Evolutionary conservation across 2,888 invertebrate genomes (phyloP).

Genomic region (Yponomeuta cagnagella): DNA sequence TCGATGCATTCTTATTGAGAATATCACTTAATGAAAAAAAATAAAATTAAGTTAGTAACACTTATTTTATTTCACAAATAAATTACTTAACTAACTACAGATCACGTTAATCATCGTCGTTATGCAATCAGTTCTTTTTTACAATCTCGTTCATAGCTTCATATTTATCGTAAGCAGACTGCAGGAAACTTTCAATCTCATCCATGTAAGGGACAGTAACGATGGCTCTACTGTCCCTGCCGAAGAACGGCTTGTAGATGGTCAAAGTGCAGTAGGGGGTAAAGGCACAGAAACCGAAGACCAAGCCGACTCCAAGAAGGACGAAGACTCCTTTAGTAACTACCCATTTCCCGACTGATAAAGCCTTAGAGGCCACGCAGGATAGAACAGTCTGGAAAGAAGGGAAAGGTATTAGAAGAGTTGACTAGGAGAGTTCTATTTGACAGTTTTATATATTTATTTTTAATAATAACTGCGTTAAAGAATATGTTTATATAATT

Average conservation of each 20-base stretch:
- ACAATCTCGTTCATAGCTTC: slow-evolving; percentile 18
- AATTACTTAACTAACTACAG: slow-evolving; percentile 4
- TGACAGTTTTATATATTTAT: too few species aligned
- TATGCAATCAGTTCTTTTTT: neutral
- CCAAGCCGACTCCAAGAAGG: slow-evolving; percentile 61
- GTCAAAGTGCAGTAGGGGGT: slow-evolving; percentile 72
- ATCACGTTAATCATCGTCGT: neutral
- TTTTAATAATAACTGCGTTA: too few species aligned
- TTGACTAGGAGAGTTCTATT: too few species aligned
- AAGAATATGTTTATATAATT: too few species aligned
- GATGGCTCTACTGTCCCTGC: slow-evolving; percentile 45
- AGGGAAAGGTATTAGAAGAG: slow-evolving; percentile 10
- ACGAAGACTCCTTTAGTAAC: slow-evolving; percentile 41
- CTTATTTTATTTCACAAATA: neutral
- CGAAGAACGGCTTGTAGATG: slow-evolving; percentile 48
- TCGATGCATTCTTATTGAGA: too few species aligned
- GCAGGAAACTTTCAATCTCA: slow-evolving; percentile 39
- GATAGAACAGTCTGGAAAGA: slow-evolving; percentile 29
- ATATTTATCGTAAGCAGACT: slow-evolving; percentile 64
- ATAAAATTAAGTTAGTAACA: neutral
- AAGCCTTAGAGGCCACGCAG: slow-evolving; percentile 26
- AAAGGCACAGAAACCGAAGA: slow-evolving; percentile 69
- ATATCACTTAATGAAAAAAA: too few species aligned
- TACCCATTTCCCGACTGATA: slow-evolving; percentile 44
- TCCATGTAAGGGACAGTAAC: slow-evolving; percentile 50